Conservation (phyloP, 2,113 vertebrate species). For the Okapia johnstoni region DNA sequence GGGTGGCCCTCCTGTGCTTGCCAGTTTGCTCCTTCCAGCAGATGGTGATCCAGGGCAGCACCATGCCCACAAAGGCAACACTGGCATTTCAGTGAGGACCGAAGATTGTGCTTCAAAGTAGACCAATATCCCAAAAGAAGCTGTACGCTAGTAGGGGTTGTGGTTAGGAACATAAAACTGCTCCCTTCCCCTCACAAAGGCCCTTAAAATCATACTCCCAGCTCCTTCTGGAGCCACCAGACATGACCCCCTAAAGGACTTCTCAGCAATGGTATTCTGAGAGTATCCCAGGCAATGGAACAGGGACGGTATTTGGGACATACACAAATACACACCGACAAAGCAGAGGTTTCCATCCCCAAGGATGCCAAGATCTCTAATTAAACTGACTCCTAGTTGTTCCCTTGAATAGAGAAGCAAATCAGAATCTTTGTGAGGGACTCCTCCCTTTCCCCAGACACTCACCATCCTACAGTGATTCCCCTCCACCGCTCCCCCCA, state of each 20-base stretch:
- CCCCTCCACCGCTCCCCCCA: rapidly evolving
- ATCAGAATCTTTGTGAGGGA: not conserved
- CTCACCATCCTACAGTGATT: not conserved
- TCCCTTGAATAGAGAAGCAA: not conserved
- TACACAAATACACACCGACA: not conserved
- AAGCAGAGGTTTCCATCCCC: not conserved
- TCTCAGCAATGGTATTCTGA: not conserved
- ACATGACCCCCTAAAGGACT: not conserved
- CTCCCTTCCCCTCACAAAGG: not conserved
- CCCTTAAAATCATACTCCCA: not conserved
- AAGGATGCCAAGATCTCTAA: not conserved
- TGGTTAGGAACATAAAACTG: not conserved
- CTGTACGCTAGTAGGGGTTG: not conserved
- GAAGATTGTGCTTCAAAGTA: not conserved
- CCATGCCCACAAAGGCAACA: not conserved
- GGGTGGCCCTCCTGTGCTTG: not conserved
- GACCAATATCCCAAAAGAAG: not conserved
- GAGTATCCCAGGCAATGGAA: not conserved
- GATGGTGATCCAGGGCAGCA: not conserved
- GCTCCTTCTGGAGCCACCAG: not conserved
- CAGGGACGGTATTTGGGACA: not conserved
- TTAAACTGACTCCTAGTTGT: not conserved
- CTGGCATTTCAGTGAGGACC: not conserved
- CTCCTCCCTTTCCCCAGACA: not conserved
- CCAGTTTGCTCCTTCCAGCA: not conserved